Percentiles rank a stretch among this genome's conserved stretches.
Conservation (phyloP, 2,888 invertebrate species). For the Calliopum simillimum region DNA sequence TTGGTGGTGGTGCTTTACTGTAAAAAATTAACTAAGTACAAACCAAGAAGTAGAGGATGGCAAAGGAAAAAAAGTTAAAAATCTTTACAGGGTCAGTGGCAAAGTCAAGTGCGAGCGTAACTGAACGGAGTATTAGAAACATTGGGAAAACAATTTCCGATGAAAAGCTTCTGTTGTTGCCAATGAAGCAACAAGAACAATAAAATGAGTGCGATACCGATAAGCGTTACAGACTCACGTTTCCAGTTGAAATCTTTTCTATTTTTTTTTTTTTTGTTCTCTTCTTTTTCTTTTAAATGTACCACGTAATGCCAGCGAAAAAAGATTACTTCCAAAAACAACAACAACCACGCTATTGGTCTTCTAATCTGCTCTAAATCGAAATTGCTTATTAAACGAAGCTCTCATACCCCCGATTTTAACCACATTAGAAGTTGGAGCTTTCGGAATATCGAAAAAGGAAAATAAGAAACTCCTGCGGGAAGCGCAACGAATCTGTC, state of each 20-base stretch:
- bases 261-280: too few species aligned
- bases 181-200: slow-evolving; percentile 50
- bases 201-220: slow-evolving; percentile 48
- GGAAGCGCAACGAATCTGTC: slow-evolving; percentile 59
- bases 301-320: slow-evolving; percentile 42
- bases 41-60: neutral
- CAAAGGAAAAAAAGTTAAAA: slow-evolving; percentile 13
- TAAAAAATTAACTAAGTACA: neutral
- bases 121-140: slow-evolving; percentile 50
- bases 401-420: slow-evolving; percentile 6
- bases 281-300: slow-evolving; percentile 20
- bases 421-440: slow-evolving; percentile 11
- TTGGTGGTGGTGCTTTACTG: slow-evolving; percentile 5
- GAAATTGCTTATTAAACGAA: slow-evolving; percentile 64
- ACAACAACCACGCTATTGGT: slow-evolving; percentile 37
- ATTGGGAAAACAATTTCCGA: slow-evolving; percentile 50
- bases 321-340: slow-evolving; percentile 46
- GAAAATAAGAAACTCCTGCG: neutral
- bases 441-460: neutral
- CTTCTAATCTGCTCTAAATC: slow-evolving; percentile 63
- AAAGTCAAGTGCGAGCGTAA: slow-evolving; percentile 28
- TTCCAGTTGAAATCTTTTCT: slow-evolving; percentile 15
- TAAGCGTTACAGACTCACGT: slow-evolving; percentile 41
- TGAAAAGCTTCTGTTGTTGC: slow-evolving; percentile 30
- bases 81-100: slow-evolving; percentile 25